These are phyloP conservation scores for Bettongia penicillata DNA, from an alignment of 2,113 vertebrate genomes.

Conservation along the genomic window DNA sequence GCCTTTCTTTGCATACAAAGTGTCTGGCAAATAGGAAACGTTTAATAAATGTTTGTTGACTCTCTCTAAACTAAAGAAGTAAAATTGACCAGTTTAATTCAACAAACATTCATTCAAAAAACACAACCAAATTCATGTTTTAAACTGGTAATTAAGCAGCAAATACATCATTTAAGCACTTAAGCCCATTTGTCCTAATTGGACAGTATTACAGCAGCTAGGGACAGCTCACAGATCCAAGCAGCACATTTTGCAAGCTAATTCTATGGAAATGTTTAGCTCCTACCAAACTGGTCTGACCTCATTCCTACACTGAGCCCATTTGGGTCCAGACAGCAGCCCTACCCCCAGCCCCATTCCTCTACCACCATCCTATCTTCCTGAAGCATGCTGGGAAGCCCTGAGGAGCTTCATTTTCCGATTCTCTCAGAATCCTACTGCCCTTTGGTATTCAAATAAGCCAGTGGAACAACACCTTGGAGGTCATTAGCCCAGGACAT, in stretches of 20 bases:
- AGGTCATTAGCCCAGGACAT: conserved; percentile 46
- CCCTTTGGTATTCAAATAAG: conserved; percentile 53
- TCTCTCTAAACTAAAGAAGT: neutral
- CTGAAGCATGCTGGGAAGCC: conserved; percentile 9
- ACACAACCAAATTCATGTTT: conserved; percentile 30
- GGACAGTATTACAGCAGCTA: neutral
- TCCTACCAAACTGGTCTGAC: conserved; percentile 8
- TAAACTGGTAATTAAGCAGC: conserved; percentile 41
- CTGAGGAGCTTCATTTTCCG: conserved; percentile 24
- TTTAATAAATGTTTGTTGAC: neutral
- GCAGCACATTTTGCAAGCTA: conserved; percentile 44
- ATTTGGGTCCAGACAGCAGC: neutral
- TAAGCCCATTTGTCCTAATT: conserved; percentile 4
- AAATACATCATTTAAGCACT: conserved; percentile 23
- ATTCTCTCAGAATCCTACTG: conserved; percentile 18
- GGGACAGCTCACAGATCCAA: conserved; percentile 17
- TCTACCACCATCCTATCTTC: neutral
- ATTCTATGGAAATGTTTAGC: conserved; percentile 11
- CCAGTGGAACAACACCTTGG: conserved; percentile 46
- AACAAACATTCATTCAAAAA: neutral
- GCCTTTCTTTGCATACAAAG: neutral
- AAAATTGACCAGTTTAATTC: neutral
- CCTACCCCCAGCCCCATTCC: neutral
- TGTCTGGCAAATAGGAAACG: neutral
- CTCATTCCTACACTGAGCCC: neutral